Base-by-base conservation (phyloP, 2,888 invertebrate genomes). In the Scaptomyza polygonia region DNA sequence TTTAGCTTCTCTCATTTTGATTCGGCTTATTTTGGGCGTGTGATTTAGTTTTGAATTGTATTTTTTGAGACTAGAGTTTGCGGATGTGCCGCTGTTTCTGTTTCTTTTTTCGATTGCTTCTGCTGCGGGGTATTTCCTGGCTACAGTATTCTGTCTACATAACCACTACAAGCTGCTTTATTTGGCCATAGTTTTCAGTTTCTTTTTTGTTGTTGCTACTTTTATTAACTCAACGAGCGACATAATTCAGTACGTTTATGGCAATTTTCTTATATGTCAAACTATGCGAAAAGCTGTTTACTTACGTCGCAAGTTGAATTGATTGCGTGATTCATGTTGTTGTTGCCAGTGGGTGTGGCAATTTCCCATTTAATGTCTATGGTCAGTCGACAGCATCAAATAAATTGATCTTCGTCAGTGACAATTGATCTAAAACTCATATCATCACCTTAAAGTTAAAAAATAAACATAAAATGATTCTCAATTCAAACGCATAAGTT, bases 211-310 rank as follows among this genome's bases (percentile, higher is more conserved):
- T 54, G 43, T 14, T 47, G 18, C 18, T 67, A 9, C 39, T 75
- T 67, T 72, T 87, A 88, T 86, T 74, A 80, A 73, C 85, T 81
- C 70, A 68, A 59, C 65, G 66, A 67, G 81, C 87, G 78, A 84
- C 85, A 88, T 88, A 88, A 80, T 86, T 86, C 70, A 75, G 48
- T 64, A 43, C 78, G 55, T 72, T 79, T 88, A 86, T 79, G 83
- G 88, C 75, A 77, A 63, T 67, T 74, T 66, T 53, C 77, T 70
- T 78, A 59, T 74, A 77, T 54, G 54, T 34, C 45, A 30, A 56
- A 65, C 40, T 57, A 62, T 71, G 72, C 51, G 69, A 63, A 63
- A 48, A 42, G 48, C 48, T 43, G 52, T 32, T 44, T 29, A 34
- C 44, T 51, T 62, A 32, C 53, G 45, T 44, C 48, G 32, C 40